phyloP scores from a whole-genome alignment of 2,113 vertebrate genomes.

The Lates calcarifer region DNA sequence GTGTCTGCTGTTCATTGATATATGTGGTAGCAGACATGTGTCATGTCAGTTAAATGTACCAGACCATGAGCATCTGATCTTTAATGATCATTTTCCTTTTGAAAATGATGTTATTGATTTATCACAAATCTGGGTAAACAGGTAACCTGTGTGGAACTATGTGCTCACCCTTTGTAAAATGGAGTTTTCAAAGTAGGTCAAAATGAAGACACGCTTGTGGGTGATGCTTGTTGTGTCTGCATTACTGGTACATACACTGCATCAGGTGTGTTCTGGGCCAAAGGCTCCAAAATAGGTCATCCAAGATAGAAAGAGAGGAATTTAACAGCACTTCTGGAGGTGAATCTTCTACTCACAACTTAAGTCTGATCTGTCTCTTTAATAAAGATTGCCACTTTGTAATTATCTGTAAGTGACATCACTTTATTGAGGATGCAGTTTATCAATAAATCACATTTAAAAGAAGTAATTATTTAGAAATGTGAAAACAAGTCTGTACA shows the following conservation, averaged over 20 bases:
- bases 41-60: background rate
- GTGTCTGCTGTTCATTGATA: background rate
- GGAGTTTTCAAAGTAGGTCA: conserved; percentile 43
- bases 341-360: background rate
- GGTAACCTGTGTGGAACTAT: background rate
- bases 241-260: background rate
- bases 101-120: background rate
- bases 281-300: conserved; percentile 42
- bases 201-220: conserved; percentile 12
- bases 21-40: too few species aligned
- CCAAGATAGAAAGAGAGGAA: conserved; percentile 14
- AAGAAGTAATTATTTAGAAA: background rate
- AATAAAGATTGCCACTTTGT: conserved; percentile 22
- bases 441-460: conserved; percentile 18
- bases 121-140: background rate
- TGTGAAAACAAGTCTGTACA: conserved; percentile 2
- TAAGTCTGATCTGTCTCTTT: background rate
- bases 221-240: conserved; percentile 29
- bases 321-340: background rate
- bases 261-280: conserved; percentile 20
- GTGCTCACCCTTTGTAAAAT: conserved; percentile 18
- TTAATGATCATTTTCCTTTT: background rate
- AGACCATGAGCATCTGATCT: background rate
- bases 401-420: conserved; percentile 26
- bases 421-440: background rate